Conservation (phyloP, 2,888 invertebrate genomes). For the Drosophila mimica region DNA sequence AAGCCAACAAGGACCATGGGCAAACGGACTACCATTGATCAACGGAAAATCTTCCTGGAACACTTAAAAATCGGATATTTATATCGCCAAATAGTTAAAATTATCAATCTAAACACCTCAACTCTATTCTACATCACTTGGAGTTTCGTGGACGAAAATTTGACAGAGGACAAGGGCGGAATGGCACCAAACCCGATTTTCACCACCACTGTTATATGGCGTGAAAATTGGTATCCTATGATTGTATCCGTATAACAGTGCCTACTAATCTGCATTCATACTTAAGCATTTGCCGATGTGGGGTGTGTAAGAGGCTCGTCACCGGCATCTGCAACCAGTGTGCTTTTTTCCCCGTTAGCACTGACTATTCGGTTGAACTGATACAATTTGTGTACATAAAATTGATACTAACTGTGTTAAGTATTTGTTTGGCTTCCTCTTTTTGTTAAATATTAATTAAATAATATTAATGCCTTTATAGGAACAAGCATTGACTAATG, state of each 20-base stretch:
- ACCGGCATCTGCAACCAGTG: slow-evolving; percentile 42
- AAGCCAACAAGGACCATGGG: too few relatives aligned
- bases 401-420: neutral
- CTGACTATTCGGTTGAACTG: neutral
- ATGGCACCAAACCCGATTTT: too few relatives aligned
- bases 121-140: too few relatives aligned
- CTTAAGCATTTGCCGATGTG: slow-evolving; percentile 1
- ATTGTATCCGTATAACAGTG: slow-evolving; percentile 59
- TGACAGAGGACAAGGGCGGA: too few relatives aligned
- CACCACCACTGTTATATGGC: slow-evolving; percentile 64
- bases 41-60: too few relatives aligned
- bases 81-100: too few relatives aligned
- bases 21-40: too few relatives aligned
- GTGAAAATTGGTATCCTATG: slow-evolving; percentile 60
- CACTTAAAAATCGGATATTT: too few relatives aligned
- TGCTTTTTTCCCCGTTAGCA: slow-evolving; percentile 4
- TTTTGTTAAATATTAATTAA: neutral
- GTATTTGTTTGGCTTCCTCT: neutral
- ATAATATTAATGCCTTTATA: neutral
- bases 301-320: slow-evolving; percentile 68
- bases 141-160: too few relatives aligned
- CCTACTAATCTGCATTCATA: slow-evolving; percentile 11
- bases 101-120: too few relatives aligned
- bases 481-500: neutral
- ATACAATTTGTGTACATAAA: neutral